Evolutionary conservation across 2,113 vertebrate species (phyloP), one percentile per base, ranked within the genome.

Genomic region (Castor canadensis): DNA sequence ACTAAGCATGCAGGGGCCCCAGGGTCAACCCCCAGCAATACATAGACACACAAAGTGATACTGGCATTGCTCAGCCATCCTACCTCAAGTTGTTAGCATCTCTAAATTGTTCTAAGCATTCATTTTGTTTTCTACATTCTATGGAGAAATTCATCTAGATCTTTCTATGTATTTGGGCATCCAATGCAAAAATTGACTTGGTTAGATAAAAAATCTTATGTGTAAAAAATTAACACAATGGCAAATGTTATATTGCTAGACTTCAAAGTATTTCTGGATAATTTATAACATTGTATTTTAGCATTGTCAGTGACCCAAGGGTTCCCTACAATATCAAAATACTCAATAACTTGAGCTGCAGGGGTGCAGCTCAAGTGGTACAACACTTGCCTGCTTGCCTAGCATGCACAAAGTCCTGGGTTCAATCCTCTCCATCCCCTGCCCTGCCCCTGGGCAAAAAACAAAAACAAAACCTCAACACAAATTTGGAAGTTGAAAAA

Each of bases 401-500:
- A 26, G 22, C 28, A 12, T 60, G 24, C 58, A 60, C 1, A 60
- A 60, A 26, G 22, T 26, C 22, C 24, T 60, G 58, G 58, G 58
- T 60, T 60, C 24, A 60, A 60, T 26, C 24, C n/a, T n/a, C n/a
- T n/a, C n/a, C n/a, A n/a, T n/a, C n/a, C n/a, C n/a, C n/a, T n/a
- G n/a, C n/a, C n/a, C n/a, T n/a, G n/a, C n/a, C n/a, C n/a, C n/a
- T n/a, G n/a, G n/a, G n/a, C n/a, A n/a, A n/a, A n/a, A n/a, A 60
- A 60, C 58, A 60, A 60, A 60, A 60, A n/a, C 40, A 71, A 76
- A 64, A 81, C n/a, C n/a, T 80, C 12, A 28, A 35, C 26, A 76
- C 71, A 89, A 69, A 64, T 43, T 28, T 79, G 56, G 60, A 96
- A 94, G 66, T 0, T 85, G 73, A 96, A 73, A 82, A 92, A 81